Percentiles rank a stretch among this genome's conserved stretches.
Evolutionary conservation across 2,888 invertebrate species (phyloP).

Genomic region (Hypomecis punctinalis): DNA sequence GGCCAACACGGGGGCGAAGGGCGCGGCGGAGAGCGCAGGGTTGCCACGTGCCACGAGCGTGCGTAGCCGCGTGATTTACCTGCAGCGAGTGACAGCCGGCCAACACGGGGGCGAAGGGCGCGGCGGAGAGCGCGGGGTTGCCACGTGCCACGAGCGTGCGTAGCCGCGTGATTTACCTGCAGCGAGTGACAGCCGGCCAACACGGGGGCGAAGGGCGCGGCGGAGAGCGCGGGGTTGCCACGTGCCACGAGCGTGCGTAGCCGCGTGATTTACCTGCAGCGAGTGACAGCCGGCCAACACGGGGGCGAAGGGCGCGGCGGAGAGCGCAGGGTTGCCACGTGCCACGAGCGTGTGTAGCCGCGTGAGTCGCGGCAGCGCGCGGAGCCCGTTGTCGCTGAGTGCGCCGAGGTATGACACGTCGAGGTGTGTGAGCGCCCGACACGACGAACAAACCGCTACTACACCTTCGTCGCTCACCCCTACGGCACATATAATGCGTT

Average conservation of each 20-base stretch:
- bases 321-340: slow-evolving; percentile 61
- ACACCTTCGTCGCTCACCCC: slow-evolving; percentile 73
- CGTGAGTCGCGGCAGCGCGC: slow-evolving; percentile 43
- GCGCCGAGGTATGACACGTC: slow-evolving; percentile 73
- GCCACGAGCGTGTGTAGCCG: slow-evolving; percentile 52
- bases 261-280: slow-evolving; percentile 53
- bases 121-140: too few relatives aligned
- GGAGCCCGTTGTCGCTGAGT: slow-evolving; percentile 50
- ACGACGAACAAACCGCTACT: slow-evolving; percentile 57
- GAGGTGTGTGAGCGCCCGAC: slow-evolving; percentile 55
- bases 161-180: too few relatives aligned
- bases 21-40: too few relatives aligned
- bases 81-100: too few relatives aligned
- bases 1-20: too few relatives aligned
- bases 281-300: slow-evolving; percentile 57
- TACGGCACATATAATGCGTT: slow-evolving; percentile 32
- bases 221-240: too few relatives aligned
- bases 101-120: too few relatives aligned
- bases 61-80: too few relatives aligned
- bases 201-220: too few relatives aligned
- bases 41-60: too few relatives aligned
- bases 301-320: slow-evolving; percentile 57
- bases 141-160: too few relatives aligned
- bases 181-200: too few relatives aligned
- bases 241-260: neutral